Evolutionary conservation across 2,113 vertebrate genomes (phyloP), one percentile per base, ranked within the genome.

Genomic region (Elaphurus davidianus): DNA sequence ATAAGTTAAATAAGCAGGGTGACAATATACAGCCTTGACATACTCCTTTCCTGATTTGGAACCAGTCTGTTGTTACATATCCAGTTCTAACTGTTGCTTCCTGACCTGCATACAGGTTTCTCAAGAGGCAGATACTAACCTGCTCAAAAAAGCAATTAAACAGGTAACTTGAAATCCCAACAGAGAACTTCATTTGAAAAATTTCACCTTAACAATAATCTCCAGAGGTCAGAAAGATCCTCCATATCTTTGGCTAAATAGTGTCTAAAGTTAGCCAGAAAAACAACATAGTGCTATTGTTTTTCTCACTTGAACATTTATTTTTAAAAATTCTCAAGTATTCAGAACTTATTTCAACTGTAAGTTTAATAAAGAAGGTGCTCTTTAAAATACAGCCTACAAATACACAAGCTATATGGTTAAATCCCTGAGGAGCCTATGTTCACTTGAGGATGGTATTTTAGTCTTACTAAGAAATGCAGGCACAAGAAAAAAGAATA

Each of bases 381-480:
- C 45, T 9, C 5, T 92, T 92, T 52, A 71, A 92, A 94, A 60
- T 88, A 67, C 21, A 90, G 16, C 57, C 82, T 27, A 45, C 13
- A 67, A 17, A 83, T 45, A 27, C 45, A 36, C 2, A 3, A 74
- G 12, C 12, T 88, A 19, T 82, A 67, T 1, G 93, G 45, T 91
- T 76, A 79, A 96, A 82, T 90, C 7, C 30, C n/a, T 74, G 33
- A 79, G 25, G 25, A 95, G 59, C 82, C 14, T 28, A 50, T 16
- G 12, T 36, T 98, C 25, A 90, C 3, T 0, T 74, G 16, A 94
- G 25, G n/a, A 91, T 60, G 17, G 30, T 93, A 19, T 76, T 87
- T 89, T 91, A 36, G 60, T 87, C 96, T 97, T 33, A 87, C 62
- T 90, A 47, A 96, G 89, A 96, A 97, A 95, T 2, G 7, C 7